Evolutionary conservation across 1,140 invertebrate genomes (phyloP).

Genomic region (Scylla paramamosain): DNA sequence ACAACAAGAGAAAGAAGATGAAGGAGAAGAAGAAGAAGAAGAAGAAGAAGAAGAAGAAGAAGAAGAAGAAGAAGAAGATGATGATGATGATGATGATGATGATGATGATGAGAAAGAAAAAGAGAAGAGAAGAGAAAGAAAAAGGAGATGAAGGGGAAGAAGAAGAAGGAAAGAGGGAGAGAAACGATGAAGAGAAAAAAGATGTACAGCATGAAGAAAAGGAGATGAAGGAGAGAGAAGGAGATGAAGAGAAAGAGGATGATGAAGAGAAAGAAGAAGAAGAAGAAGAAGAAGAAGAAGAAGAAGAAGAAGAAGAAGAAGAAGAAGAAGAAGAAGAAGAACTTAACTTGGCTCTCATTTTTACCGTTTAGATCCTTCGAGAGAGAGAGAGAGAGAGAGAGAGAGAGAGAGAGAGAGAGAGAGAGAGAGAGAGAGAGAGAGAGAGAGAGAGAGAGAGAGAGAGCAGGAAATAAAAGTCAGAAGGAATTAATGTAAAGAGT

Average conservation of each 20-base stretch:
- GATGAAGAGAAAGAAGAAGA: neutral
- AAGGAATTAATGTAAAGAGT: too few species aligned
- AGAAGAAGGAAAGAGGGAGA: neutral
- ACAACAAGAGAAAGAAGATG: neutral
- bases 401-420: too few species aligned
- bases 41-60: neutral
- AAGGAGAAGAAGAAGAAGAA: neutral
- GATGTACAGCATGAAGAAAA: neutral
- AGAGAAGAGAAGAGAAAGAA: neutral
- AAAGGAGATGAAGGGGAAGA: neutral
- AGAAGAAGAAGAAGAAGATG: neutral
- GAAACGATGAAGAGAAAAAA: neutral
- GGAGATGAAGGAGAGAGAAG: neutral
- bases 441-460: too few species aligned
- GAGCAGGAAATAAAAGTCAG: too few species aligned
- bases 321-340: neutral
- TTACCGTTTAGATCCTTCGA: too few species aligned
- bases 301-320: neutral
- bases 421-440: too few species aligned
- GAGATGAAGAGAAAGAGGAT: neutral
- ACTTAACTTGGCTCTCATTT: neutral
- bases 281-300: neutral
- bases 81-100: neutral
- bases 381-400: too few species aligned
- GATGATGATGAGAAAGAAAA: neutral